Evolutionary conservation across 2,888 invertebrate genomes (phyloP).

Genomic region (Cephus rjabovi): DNA sequence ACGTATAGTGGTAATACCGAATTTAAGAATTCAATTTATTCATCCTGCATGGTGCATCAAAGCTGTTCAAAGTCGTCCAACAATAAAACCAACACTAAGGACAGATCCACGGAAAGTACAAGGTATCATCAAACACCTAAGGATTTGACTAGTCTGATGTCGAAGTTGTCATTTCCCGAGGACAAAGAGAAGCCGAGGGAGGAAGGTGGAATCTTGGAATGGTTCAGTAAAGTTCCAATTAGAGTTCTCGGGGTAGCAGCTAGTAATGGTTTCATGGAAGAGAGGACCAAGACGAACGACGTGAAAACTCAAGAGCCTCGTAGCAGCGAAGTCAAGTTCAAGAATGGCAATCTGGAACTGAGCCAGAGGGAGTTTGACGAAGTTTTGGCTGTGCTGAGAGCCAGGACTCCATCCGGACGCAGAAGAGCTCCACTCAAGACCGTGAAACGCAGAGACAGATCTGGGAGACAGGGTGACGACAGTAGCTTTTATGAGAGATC

Average conservation of each 20-base stretch:
- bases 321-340: slow-evolving; percentile 44
- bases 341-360: slow-evolving; percentile 63
- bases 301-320: slow-evolving; percentile 30
- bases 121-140: slow-evolving; percentile 8
- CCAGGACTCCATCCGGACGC: slow-evolving; percentile 53
- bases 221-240: slow-evolving; percentile 55
- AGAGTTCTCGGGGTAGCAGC: slow-evolving; percentile 54
- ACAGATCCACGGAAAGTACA: not conserved
- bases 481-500: slow-evolving; percentile 59
- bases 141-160: slow-evolving; percentile 45
- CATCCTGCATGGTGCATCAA: slow-evolving; percentile 47
- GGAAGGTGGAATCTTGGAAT: slow-evolving; percentile 53
- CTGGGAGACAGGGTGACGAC: slow-evolving; percentile 34
- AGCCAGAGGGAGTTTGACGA: slow-evolving; percentile 65
- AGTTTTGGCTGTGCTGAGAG: slow-evolving; percentile 63
- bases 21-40: slow-evolving; percentile 16
- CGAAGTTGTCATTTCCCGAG: slow-evolving; percentile 52
- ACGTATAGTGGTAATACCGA: slow-evolving; percentile 27
- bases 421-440: slow-evolving; percentile 39
- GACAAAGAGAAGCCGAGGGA: slow-evolving; percentile 43
- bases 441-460: slow-evolving; percentile 40
- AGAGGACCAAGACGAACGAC: slow-evolving; percentile 32
- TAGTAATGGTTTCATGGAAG: slow-evolving; percentile 43
- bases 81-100: slow-evolving; percentile 16
- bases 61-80: slow-evolving; percentile 34